phyloP scores from a whole-genome alignment of 2,888 invertebrate species.

The Teleogryllus oceanicus region DNA sequence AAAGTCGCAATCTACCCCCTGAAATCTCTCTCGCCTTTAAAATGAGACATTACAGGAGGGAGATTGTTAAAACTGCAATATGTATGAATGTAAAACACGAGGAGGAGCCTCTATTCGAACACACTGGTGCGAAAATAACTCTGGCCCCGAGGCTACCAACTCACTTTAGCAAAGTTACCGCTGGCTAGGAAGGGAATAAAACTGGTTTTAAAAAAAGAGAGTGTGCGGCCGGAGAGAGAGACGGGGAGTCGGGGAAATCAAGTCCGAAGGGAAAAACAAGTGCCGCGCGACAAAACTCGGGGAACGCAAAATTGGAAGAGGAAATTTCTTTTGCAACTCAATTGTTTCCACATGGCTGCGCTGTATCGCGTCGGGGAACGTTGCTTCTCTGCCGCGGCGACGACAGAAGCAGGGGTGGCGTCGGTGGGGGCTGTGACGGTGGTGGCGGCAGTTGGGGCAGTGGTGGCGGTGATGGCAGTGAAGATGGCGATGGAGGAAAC shows the following conservation, averaged over 20 bases:
- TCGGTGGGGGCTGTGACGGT: not conserved
- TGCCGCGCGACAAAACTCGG: conserved; percentile 18
- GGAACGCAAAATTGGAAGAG: conserved; percentile 49
- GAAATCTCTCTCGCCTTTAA: conserved; percentile 2
- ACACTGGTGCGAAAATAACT: conserved; percentile 7
- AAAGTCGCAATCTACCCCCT: conserved; percentile 9
- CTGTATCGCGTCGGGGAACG: not conserved
- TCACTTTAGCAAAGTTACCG: conserved; percentile 18
- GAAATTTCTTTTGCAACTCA: conserved; percentile 53
- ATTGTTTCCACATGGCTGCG: conserved; percentile 44
- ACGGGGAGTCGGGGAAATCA: not conserved
- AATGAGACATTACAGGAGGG: conserved; percentile 9
- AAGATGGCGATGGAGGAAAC: no score
- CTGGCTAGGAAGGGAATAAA: conserved; percentile 18
- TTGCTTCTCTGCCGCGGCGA: not conserved
- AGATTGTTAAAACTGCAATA: conserved; percentile 18
- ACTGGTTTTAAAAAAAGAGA: conserved; percentile 18
- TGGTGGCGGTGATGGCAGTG: not conserved
- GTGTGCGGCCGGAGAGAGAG: not conserved
- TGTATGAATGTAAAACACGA: conserved; percentile 10
- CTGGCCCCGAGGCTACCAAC: not conserved
- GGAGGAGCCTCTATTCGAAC: conserved; percentile 9
- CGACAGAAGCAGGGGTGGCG: not conserved
- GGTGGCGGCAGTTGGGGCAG: not conserved
- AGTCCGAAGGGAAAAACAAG: conserved; percentile 18